Conservation (phyloP, 1,140 invertebrate species). For the Zaprionus vittiger region DNA sequence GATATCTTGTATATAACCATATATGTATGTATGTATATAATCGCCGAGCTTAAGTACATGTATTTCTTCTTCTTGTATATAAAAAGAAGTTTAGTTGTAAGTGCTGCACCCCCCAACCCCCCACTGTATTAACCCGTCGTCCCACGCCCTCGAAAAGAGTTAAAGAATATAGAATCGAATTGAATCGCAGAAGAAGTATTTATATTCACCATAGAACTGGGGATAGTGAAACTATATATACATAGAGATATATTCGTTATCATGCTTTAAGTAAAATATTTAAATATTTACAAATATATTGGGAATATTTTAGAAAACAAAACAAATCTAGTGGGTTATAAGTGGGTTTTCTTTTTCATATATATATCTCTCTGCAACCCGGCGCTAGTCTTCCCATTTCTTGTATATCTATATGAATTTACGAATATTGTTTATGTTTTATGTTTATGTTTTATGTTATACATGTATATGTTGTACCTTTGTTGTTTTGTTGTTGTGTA, state of each 20-base stretch:
- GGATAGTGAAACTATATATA: not conserved
- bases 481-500: slow-evolving; percentile 48
- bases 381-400: not conserved
- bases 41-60: slow-evolving; percentile 9
- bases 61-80: slow-evolving; percentile 15
- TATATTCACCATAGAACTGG: slow-evolving; percentile 10
- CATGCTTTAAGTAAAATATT: not conserved
- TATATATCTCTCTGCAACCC: not conserved
- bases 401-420: not conserved
- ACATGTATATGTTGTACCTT: slow-evolving; percentile 12
- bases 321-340: not conserved
- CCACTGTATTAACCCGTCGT: slow-evolving; percentile 33
- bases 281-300: not conserved
- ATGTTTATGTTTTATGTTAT: slow-evolving; percentile 6
- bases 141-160: not conserved
- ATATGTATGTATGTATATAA: slow-evolving; percentile 1
- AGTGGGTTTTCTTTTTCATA: not conserved
- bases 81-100: slow-evolving; percentile 21
- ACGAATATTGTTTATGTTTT: slow-evolving; percentile 1
- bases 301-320: not conserved
- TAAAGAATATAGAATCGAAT: slow-evolving; percentile 2
- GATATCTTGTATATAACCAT: slow-evolving; percentile 48
- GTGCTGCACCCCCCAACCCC: slow-evolving; percentile 27
- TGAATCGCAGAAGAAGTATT: not conserved
- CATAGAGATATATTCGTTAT: not conserved